Conservation (phyloP, 2,888 invertebrate species). For the Catotricha subobsoleta region DNA sequence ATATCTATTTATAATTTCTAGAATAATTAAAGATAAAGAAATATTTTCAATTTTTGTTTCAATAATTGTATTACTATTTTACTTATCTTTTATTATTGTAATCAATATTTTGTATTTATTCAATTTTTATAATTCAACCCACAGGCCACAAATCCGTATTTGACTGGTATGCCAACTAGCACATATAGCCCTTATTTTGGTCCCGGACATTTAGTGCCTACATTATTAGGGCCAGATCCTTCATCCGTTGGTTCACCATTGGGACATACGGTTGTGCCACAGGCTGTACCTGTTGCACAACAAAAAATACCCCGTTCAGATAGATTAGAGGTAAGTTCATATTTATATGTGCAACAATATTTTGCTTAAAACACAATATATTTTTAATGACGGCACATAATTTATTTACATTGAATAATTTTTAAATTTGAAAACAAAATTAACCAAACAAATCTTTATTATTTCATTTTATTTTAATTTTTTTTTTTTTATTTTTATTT, state of each 20-base stretch:
- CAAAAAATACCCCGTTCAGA: constrained; percentile 91
- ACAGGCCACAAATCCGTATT: constrained; percentile 83
- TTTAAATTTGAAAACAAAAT: no score
- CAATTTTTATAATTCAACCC: no score
- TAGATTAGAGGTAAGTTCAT: constrained; percentile 79
- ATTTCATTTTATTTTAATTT: background rate
- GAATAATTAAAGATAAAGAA: no score
- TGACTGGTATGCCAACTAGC: constrained; percentile 79
- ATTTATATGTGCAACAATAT: background rate
- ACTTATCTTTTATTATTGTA: no score
- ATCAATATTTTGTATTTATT: no score
- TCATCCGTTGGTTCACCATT: constrained; percentile 62
- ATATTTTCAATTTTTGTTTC: no score
- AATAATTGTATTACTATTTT: no score
- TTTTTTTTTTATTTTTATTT: background rate
- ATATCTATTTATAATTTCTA: no score
- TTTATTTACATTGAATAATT: background rate
- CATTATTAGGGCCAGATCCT: constrained; percentile 77
- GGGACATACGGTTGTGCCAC: constrained; percentile 52
- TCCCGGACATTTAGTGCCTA: constrained; percentile 73
- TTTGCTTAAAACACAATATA: background rate
- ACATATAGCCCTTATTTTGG: constrained; percentile 84
- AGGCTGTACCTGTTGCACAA: constrained; percentile 73
- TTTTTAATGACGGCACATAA: constrained; percentile 2
- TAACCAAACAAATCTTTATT: no score